phyloP scores from a whole-genome alignment of 1,140 invertebrate genomes.

The Zelostemma sp. region DNA sequence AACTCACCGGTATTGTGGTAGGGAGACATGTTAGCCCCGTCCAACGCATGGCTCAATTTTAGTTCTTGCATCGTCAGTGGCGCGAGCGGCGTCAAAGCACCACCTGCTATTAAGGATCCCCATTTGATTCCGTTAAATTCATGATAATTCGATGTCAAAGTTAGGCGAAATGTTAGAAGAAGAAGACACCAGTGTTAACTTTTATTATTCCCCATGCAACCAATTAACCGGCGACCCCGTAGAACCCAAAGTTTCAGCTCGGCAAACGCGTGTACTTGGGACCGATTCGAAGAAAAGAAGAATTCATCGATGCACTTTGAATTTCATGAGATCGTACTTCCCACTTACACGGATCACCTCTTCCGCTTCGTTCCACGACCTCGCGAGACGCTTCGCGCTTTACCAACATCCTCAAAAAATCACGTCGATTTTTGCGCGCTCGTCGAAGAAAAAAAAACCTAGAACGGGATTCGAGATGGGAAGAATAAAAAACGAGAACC shows the following conservation, averaged over 20 bases:
- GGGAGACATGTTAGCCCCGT: conserved; percentile 76
- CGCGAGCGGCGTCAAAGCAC: conserved; percentile 80
- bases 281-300: no score
- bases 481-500: conserved; percentile 7
- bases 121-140: conserved; percentile 54
- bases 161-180: conserved; percentile 50
- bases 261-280: background rate
- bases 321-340: conserved; percentile 47
- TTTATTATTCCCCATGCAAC: background rate
- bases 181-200: background rate
- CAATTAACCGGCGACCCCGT: no score
- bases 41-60: conserved; percentile 76
- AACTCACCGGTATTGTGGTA: conserved; percentile 76
- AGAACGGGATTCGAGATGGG: background rate
- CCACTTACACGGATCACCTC: conserved; percentile 47
- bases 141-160: conserved; percentile 42
- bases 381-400: conserved; percentile 10
- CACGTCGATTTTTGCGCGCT: background rate
- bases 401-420: background rate
- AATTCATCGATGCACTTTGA: conserved; percentile 45
- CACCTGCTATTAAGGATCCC: conserved; percentile 71
- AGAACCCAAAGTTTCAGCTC: no score
- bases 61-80: conserved; percentile 85
- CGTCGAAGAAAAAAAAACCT: background rate
- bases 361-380: conserved; percentile 29